phyloP scores from a whole-genome alignment of 2,888 invertebrate species.

The Pegoplata infirma region DNA sequence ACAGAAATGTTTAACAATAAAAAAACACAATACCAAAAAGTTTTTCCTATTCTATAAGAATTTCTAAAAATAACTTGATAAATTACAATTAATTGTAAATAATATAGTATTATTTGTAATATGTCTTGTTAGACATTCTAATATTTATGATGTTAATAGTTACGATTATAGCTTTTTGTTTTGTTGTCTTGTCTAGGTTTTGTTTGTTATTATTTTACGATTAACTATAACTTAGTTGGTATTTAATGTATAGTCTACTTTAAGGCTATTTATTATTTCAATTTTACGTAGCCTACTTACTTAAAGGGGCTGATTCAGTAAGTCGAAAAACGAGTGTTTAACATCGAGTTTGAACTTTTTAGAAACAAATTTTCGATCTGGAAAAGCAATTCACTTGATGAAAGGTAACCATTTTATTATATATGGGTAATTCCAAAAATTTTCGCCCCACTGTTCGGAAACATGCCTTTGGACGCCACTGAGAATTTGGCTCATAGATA shows the following conservation, averaged over 20 bases:
- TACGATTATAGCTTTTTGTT: background rate
- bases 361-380: too few species aligned
- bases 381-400: too few species aligned
- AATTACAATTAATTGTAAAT: slow-evolving; percentile 32
- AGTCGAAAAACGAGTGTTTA: too few species aligned
- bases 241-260: slow-evolving; percentile 22
- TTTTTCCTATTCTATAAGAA: background rate
- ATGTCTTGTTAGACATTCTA: background rate
- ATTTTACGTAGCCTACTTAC: too few species aligned
- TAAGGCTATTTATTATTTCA: slow-evolving; percentile 7
- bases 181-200: background rate
- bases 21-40: background rate
- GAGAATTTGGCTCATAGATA: too few species aligned
- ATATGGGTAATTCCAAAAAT: too few species aligned
- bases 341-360: too few species aligned
- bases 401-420: too few species aligned
- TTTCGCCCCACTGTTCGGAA: too few species aligned
- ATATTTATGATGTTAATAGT: slow-evolving; percentile 15
- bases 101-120: slow-evolving; percentile 14
- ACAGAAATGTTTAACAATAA: background rate
- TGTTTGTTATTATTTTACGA: slow-evolving; percentile 12
- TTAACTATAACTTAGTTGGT: background rate
- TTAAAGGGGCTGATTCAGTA: too few species aligned
- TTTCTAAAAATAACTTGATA: slow-evolving; percentile 25
- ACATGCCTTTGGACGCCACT: too few species aligned